Percentiles rank a stretch among this genome's conserved stretches.
These are phyloP conservation scores for Drepana falcataria DNA, from an alignment of 2,888 invertebrate genomes.

Conservation along the genomic window DNA sequence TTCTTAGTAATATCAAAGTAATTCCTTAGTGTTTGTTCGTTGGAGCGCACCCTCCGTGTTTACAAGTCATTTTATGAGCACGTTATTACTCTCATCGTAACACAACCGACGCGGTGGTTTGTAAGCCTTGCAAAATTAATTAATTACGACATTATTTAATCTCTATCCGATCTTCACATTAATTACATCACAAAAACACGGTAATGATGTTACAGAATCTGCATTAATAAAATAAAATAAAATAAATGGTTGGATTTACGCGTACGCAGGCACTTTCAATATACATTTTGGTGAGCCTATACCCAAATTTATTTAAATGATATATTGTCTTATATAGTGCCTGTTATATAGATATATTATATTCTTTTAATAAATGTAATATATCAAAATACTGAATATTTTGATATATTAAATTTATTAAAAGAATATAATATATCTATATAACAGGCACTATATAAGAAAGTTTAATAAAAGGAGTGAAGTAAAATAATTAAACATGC, in stretches of 20 bases:
- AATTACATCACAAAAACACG: background rate
- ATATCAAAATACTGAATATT: too few species aligned
- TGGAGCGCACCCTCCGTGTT: conserved; percentile 17
- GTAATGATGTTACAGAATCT: background rate
- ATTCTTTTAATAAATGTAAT: too few species aligned
- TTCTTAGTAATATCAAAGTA: background rate
- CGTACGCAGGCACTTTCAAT: background rate
- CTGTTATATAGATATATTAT: too few species aligned
- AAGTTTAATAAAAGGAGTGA: too few species aligned
- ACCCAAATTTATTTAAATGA: background rate
- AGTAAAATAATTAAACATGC: too few species aligned
- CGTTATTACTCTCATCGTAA: conserved; percentile 35
- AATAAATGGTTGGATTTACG: background rate
- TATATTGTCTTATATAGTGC: background rate
- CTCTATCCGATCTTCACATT: conserved; percentile 2
- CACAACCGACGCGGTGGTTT: conserved; percentile 22
- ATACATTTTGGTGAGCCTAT: background rate
- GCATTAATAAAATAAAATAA: background rate
- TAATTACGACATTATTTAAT: conserved; percentile 13
- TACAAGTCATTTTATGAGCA: conserved; percentile 30
- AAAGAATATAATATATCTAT: too few species aligned
- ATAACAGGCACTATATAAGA: background rate
- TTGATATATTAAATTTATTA: too few species aligned
- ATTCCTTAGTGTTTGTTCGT: background rate
- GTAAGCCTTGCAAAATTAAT: conserved; percentile 11